Evolutionary conservation across 2,797 vertebrate genomes (phyloP), one percentile per base, ranked within the genome.

Genomic region (Cuculus canorus): DNA sequence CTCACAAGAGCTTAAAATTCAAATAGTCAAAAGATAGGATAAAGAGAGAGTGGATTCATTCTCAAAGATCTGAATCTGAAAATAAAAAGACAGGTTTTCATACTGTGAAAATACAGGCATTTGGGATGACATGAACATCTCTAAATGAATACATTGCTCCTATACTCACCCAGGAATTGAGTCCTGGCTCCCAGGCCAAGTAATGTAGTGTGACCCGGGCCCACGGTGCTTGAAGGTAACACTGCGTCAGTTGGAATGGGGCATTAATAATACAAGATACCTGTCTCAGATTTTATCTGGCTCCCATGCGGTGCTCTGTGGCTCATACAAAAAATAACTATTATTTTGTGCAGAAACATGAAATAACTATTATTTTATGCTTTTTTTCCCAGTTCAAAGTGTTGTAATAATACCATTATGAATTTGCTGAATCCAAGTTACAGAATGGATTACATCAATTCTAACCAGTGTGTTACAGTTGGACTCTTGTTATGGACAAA

Each of bases 191-290:
- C 6, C 47, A 53, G 25, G 2, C 6, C 33, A 22, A 30, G 11
- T 10, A 8, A 33, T 2, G 5, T 7, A 21, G 23, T 1, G 3
- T 30, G 39, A 17, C 30, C 37, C 41, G 23, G 12, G 9, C 6
- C 12, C 13, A 2, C 5, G 7, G 6, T 47, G 18, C 21, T 35
- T 35, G 47, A 14, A 41, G 18, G 30, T 61, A 27, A 28, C 17
- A 80, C 56, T 75, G 11, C 33, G 25, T 57, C 41, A 52, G 52
- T 17, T 13, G 18, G 16, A 68, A 28, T 10, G 17, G 7, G 48
- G 27, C 6, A 5, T 72, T 54, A 35, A 30, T 60, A 71, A 60
- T 8, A 59, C 8, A 66, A 22, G 33, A 7, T 22, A 82, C 18
- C 25, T 59, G 16, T 22, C 43, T 59, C 47, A 25, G 35, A 11